These are phyloP conservation scores for Drosophila grimshawi DNA, from an alignment of 1,140 invertebrate species.

Conservation along the genomic window DNA sequence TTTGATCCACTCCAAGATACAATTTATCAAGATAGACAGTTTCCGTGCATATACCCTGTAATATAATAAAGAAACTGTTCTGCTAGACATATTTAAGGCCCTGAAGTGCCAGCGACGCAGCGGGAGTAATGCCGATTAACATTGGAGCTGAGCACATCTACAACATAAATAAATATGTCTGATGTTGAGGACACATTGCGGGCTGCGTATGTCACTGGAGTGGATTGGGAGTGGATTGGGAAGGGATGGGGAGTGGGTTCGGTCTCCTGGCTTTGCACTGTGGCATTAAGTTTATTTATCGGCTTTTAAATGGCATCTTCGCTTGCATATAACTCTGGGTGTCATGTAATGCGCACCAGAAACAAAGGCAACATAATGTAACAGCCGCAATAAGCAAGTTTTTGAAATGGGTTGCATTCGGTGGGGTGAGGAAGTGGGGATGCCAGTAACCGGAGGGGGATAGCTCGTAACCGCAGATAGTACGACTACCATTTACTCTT, in stretches of 20 bases:
- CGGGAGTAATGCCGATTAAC: conserved; percentile 4
- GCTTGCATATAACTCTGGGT: conserved; percentile 72
- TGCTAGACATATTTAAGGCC: conserved; percentile 4
- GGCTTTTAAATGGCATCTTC: conserved; percentile 80
- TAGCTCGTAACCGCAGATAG: conserved; percentile 42
- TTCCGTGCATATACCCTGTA: not conserved
- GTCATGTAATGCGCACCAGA: conserved; percentile 75
- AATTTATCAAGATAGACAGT: no score
- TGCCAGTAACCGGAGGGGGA: not conserved
- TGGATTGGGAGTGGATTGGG: not conserved
- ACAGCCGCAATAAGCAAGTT: conserved; percentile 47
- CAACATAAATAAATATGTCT: conserved; percentile 39
- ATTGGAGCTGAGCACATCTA: conserved; percentile 2
- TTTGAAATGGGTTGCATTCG: not conserved
- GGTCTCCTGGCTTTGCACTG: not conserved
- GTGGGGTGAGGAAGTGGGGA: not conserved
- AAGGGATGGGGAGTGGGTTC: not conserved
- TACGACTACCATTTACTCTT: conserved; percentile 51
- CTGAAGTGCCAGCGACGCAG: conserved; percentile 2
- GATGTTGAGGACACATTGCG: conserved; percentile 28
- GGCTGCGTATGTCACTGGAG: conserved; percentile 37
- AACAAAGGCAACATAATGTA: conserved; percentile 81
- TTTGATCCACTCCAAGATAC: no score
- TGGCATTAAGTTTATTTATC: conserved; percentile 80
- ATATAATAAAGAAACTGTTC: not conserved